phyloP scores from a whole-genome alignment of 2,888 invertebrate genomes.

The Aspidiotus rigidus region DNA sequence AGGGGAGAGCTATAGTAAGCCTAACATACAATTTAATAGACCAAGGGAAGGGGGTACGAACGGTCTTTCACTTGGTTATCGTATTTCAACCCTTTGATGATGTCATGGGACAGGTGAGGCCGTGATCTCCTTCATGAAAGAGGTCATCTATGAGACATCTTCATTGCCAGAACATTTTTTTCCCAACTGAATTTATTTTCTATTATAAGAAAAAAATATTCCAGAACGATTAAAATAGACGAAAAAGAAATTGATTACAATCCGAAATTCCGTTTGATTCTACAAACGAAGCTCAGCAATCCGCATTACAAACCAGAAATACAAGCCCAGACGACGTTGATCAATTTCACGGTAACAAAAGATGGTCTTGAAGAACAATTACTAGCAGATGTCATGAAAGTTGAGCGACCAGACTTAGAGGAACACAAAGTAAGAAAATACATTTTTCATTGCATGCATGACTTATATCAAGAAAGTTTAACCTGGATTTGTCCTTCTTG shows the following conservation, averaged over 20 bases:
- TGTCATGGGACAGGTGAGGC: no score
- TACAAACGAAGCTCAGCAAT: slow-evolving; percentile 90
- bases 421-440: slow-evolving; percentile 50
- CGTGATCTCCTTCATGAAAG: no score
- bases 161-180: no score
- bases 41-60: not conserved
- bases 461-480: not conserved
- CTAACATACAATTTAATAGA: not conserved
- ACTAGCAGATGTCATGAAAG: slow-evolving; percentile 84
- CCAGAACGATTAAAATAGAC: slow-evolving; percentile 66
- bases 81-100: no score
- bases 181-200: no score
- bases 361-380: slow-evolving; percentile 90
- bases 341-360: slow-evolving; percentile 89
- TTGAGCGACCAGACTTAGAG: slow-evolving; percentile 86
- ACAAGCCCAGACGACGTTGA: slow-evolving; percentile 90
- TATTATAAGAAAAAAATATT: slow-evolving; percentile 12
- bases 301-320: slow-evolving; percentile 95
- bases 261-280: slow-evolving; percentile 66
- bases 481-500: not conserved
- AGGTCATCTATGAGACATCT: no score
- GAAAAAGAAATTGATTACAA: slow-evolving; percentile 87
- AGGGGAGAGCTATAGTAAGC: not conserved
- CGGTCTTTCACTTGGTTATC: no score
- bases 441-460: no score